phyloP scores from a whole-genome alignment of 1,140 invertebrate genomes.

The Chironomus striatipennis region DNA sequence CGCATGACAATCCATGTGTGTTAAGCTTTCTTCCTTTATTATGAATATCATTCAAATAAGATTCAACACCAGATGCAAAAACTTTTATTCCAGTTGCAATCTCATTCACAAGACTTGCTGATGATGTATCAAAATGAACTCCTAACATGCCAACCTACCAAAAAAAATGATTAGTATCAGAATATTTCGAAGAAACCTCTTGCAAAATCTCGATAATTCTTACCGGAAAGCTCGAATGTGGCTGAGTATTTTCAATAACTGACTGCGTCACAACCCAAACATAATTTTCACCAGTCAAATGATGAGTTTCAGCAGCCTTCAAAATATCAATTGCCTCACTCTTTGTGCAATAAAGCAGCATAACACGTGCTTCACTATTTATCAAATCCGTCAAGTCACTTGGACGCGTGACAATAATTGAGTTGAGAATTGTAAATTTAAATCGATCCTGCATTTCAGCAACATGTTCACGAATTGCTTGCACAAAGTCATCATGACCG shows the following conservation, averaged over 20 bases:
- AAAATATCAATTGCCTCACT: constrained; percentile 81
- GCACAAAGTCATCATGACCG: constrained; percentile 90
- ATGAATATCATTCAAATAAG: constrained; percentile 65
- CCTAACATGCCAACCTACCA: constrained; percentile 80
- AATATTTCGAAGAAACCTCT: no score
- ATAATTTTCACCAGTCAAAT: constrained; percentile 88
- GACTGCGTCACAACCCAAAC: constrained; percentile 96
- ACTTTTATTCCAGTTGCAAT: constrained; percentile 84
- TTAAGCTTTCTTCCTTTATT: constrained; percentile 63
- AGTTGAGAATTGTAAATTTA: constrained; percentile 80
- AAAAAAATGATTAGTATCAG: no score
- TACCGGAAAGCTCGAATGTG: constrained; percentile 69
- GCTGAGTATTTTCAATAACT: constrained; percentile 69
- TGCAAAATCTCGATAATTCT: no score
- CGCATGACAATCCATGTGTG: constrained; percentile 60
- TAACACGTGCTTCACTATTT: constrained; percentile 85
- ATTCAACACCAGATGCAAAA: constrained; percentile 82
- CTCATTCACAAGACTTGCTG: constrained; percentile 67
- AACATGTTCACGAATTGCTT: constrained; percentile 79
- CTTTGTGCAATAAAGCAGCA: constrained; percentile 84
- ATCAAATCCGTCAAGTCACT: constrained; percentile 64
- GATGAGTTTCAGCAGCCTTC: constrained; percentile 62
- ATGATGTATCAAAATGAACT: constrained; percentile 85
- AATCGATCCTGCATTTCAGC: constrained; percentile 75
- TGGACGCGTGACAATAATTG: constrained; percentile 64